Percentiles rank a stretch among this genome's conserved stretches.
Conservation (phyloP, 2,113 vertebrate species). For the Cynoglossus semilaevis region DNA sequence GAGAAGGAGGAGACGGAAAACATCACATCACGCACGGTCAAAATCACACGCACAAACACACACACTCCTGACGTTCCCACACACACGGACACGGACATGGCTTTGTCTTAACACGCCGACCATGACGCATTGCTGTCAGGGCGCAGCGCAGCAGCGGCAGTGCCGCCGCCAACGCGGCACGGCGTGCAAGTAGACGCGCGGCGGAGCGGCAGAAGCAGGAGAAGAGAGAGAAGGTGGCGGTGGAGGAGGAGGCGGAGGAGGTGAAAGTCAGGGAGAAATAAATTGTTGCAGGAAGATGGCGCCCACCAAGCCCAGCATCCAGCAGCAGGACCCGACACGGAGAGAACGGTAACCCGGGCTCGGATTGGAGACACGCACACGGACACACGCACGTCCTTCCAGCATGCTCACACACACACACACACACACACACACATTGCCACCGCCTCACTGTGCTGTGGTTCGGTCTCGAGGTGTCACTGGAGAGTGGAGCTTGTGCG, state of each 20-base stretch:
- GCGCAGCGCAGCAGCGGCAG: constrained; percentile 59
- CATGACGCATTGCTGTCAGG: constrained; percentile 79
- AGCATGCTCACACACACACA: constrained; percentile 2
- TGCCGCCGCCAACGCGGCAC: constrained; percentile 30
- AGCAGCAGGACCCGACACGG: constrained; percentile 96
- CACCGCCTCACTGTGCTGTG: constrained; percentile 36
- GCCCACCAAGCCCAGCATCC: constrained; percentile 97
- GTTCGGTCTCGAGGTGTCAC: constrained; percentile 56
- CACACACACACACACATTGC: neutral
- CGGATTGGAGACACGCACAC: constrained; percentile 39
- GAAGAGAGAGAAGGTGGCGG: neutral
- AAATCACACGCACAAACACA: constrained; percentile 52
- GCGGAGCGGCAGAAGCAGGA: constrained; percentile 22
- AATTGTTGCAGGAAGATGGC: constrained; percentile 95
- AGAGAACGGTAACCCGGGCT: constrained; percentile 92
- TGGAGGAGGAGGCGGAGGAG: constrained; percentile 19
- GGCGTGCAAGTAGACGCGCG: constrained; percentile 57
- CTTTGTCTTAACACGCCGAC: constrained; percentile 85
- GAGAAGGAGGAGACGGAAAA: constrained; percentile 18
- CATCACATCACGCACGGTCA: constrained; percentile 42
- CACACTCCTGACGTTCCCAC: constrained; percentile 29
- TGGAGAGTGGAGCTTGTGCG: constrained; percentile 6
- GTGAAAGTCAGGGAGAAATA: constrained; percentile 78
- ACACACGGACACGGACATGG: constrained; percentile 79
- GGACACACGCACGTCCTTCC: neutral